Evolutionary conservation across 2,113 vertebrate species (phyloP), one percentile per base, ranked within the genome.

Genomic region (Melierax canorus): DNA sequence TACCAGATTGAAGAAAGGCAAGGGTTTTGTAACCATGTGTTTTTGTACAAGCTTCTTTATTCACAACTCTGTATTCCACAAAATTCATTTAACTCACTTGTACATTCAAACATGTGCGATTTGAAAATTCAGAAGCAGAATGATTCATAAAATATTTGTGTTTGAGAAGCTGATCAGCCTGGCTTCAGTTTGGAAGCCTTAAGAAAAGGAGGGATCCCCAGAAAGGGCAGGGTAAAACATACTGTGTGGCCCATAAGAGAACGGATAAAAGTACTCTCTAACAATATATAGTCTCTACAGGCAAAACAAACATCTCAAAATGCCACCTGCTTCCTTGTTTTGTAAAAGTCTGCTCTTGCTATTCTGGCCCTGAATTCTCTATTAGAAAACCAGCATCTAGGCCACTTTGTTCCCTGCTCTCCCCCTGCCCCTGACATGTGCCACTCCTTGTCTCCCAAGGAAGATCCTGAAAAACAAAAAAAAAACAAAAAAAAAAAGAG

Each of bases 101-200:
- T 34, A 19, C 0, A 0, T 38, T 80, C 11, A 66, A 58, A 73
- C 5, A 10, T 0, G 3, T 1, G 7, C 0, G 0, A 13, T 43
- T 46, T 59, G n/a, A 73, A 86, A 90, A 89, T 27, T 55, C 15
- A 39, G 36, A 75, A 50, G 38, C 7, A 51, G 10, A 71, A 77
- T 1, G 2, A 77, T 46, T 59, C 30, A 14, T 19, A 39, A 66
- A 73, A 36, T n/a, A 80, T 10, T 55, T 73, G 14, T 30, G 19
- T n/a, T 48, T 67, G 38, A 84, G 62, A 88, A 73, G 32, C 12
- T 4, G 0, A 80, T 23, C 38, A 53, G 17, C 15, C n/a, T 82
- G 38, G 22, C 59, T 63, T 86, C 41, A 29, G 9, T 46, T 3
- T 43, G 46, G 6, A 86, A 84, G 68, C 34, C 18, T 55, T 39